Percentiles rank a stretch among this genome's conserved stretches.
These are phyloP conservation scores for Panthera leo DNA, from an alignment of 2,113 vertebrate species.

Conservation along the genomic window DNA sequence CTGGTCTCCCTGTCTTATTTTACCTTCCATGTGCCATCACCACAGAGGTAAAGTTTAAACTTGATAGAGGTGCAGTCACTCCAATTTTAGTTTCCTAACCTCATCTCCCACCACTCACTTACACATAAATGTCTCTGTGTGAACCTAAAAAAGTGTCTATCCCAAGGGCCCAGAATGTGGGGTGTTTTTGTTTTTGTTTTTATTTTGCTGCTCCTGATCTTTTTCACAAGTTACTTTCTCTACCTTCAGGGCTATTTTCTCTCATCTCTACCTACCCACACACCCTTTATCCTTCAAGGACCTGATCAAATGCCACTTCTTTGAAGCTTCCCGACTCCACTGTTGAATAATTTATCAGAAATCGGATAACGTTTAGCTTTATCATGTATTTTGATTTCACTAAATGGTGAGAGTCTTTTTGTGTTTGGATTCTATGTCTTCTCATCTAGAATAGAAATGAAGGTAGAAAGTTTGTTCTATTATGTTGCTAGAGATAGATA, in stretches of 20 bases:
- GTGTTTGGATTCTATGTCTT: neutral
- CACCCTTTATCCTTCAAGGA: neutral
- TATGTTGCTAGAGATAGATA: neutral
- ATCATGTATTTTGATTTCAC: neutral
- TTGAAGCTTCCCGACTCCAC: neutral
- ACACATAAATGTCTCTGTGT: rapidly evolving
- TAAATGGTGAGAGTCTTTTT: neutral
- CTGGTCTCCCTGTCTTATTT: neutral
- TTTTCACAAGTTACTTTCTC: neutral
- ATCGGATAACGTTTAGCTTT: neutral
- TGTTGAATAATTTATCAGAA: neutral
- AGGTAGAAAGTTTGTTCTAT: neutral
- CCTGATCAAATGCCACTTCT: neutral
- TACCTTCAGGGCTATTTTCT: neutral
- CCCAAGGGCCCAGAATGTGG: neutral
- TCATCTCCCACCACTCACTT: neutral
- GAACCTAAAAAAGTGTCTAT: neutral
- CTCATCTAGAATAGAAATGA: neutral
- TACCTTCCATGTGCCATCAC: neutral
- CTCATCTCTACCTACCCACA: neutral
- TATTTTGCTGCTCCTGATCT: neutral
- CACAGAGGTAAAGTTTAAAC: neutral
- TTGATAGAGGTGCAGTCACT: neutral
- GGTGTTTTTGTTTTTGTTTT: neutral
- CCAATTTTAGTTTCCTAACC: too few species aligned